A percentile compares a stretch with the other conserved stretches of the same genome.
These are phyloP conservation scores for Brotogeris chrysoptera DNA, from an alignment of 2,797 vertebrate genomes.

Conservation along the genomic window DNA sequence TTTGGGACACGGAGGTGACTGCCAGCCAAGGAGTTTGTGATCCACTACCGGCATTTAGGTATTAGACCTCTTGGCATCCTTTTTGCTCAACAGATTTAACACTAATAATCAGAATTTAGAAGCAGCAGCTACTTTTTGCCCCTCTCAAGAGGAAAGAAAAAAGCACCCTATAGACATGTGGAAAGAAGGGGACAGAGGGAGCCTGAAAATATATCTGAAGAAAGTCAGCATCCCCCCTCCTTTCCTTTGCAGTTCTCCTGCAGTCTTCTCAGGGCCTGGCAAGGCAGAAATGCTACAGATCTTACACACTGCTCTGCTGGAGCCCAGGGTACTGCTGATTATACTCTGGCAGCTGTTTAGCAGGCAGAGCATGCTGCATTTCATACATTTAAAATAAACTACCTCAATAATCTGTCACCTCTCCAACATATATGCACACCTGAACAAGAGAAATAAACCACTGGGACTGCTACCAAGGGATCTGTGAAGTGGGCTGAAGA, in stretches of 20 bases:
- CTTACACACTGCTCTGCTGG: neutral
- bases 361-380: neutral
- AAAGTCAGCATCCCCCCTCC: neutral
- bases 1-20: neutral
- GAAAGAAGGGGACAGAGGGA: neutral
- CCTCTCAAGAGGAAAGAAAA: neutral
- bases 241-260: neutral
- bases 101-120: neutral
- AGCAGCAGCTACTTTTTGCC: neutral
- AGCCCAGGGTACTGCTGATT: neutral
- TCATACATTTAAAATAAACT: constrained; percentile 2
- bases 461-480: neutral
- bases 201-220: neutral
- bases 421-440: neutral
- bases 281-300: constrained; percentile 16
- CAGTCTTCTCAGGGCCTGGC: neutral
- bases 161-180: neutral
- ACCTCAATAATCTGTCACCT: neutral
- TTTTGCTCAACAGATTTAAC: neutral
- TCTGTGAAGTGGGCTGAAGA: neutral
- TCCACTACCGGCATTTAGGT: neutral
- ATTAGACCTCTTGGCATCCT: neutral
- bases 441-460: constrained; percentile 28
- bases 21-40: neutral
- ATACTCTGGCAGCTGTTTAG: neutral